Conservation (phyloP, 2,888 invertebrate species). For the Gymnosoma rotundatum region DNA sequence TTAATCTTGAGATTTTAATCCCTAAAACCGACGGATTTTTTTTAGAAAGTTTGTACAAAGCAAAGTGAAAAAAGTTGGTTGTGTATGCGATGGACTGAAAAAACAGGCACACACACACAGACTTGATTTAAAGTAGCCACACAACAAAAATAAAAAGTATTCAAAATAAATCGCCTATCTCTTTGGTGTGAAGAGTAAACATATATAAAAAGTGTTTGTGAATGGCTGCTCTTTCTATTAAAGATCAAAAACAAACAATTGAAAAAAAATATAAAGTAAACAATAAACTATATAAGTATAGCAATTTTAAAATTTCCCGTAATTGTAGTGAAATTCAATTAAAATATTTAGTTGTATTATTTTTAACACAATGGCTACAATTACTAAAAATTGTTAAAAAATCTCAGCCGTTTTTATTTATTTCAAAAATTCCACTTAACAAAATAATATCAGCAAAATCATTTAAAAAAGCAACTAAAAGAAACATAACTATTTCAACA, state of each 20-base stretch:
- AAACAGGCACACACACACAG: constrained; percentile 40
- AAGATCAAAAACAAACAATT: constrained; percentile 36
- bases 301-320: constrained; percentile 7
- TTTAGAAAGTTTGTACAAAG: constrained; percentile 66
- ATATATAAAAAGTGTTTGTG: constrained; percentile 51
- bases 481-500: constrained; percentile 74
- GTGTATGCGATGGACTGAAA: constrained; percentile 67
- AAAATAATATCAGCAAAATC: constrained; percentile 67
- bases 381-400: constrained; percentile 27
- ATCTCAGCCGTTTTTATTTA: constrained; percentile 61
- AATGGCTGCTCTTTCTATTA: constrained; percentile 55
- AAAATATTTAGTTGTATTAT: constrained; percentile 17
- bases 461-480: constrained; percentile 70
- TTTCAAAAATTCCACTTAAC: constrained; percentile 52
- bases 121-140: constrained; percentile 25
- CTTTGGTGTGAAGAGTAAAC: constrained; percentile 36
- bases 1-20: constrained; percentile 36
- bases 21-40: constrained; percentile 52
- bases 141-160: constrained; percentile 7
- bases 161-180: background rate
- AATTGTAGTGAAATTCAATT: constrained; percentile 20
- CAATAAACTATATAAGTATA: constrained; percentile 17
- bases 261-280: constrained; percentile 15
- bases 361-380: constrained; percentile 11
- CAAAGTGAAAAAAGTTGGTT: constrained; percentile 60